Base-by-base conservation (phyloP, 2,113 vertebrate species). In the Malurus melanocephalus region DNA sequence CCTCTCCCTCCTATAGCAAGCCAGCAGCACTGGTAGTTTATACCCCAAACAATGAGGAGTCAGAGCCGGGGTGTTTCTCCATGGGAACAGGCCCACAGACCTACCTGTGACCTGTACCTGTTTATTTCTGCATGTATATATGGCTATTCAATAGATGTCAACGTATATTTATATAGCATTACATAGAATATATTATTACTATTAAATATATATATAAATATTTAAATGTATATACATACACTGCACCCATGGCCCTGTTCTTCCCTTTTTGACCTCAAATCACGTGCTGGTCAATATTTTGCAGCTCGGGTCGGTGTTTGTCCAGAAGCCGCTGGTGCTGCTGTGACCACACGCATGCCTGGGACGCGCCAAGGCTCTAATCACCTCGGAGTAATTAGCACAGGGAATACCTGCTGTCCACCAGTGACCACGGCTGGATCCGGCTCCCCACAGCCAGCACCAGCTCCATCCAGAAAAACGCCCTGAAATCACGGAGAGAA, bases 371-470 rank as follows among this genome's bases (percentile, higher is more conserved):
- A 0, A 13, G 40, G 33, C 42, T 60, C 38, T 22, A 22, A 67
- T 53, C 7, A 11, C 26, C 49, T 38, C 59, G 53, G 0, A 8
- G 7, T 12, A 23, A 35, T 67, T n/a, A 46, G 13, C 10, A 28
- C 53, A 30, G 60, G 32, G 11, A 4, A 10, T 35, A 13, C 16
- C 35, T 14, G 66, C 42, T 56, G 10, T 10, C 46, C 7, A 11
- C 8, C 13, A 57, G 68, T 0, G 2, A 30, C 43, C 68, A 20
- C 1, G 0, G 46, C 53, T 0, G 0, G 68, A 74, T 42, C 64
- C 0, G 0, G 65, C 27, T 56, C 30, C 27, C 51, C 11, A 5
- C 0, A 0, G 46, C 42, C 79, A 73, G 88, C n/a, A 7, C 55
- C 3, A 0, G n/a, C 35, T 52, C 38, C 59, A 40, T 7, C 46